phyloP scores from a whole-genome alignment of 64 coral and sea anemone species.

The Catalaphyllia jardinei region DNA sequence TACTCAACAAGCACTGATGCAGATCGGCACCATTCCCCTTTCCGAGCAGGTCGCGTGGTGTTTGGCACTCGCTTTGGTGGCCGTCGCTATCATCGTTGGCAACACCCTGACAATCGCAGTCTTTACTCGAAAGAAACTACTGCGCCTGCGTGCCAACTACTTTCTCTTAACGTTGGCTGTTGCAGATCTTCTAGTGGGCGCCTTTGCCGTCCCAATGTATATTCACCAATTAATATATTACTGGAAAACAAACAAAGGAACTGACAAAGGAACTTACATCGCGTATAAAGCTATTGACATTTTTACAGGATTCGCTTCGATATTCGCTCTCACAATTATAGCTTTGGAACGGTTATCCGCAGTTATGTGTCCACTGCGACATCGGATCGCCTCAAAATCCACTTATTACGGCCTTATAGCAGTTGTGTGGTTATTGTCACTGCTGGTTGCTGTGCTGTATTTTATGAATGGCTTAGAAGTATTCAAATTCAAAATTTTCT shows the following conservation, averaged over 20 bases:
- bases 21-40: neutral
- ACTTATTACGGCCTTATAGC: slow-evolving; percentile 57
- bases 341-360: slow-evolving; percentile 73
- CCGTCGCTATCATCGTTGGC: slow-evolving; percentile 61
- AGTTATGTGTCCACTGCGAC: slow-evolving; percentile 69
- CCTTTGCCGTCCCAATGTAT: slow-evolving; percentile 70
- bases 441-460: slow-evolving; percentile 54
- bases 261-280: neutral
- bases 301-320: slow-evolving; percentile 82
- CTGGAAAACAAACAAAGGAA: slow-evolving; percentile 40
- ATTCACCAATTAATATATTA: slow-evolving; percentile 71
- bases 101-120: slow-evolving; percentile 80
- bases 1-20: neutral
- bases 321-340: slow-evolving; percentile 79
- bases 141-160: slow-evolving; percentile 77
- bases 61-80: slow-evolving; percentile 47
- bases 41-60: slow-evolving; percentile 59
- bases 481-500: slow-evolving; percentile 65
- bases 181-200: slow-evolving; percentile 77
- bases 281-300: slow-evolving; percentile 78
- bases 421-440: slow-evolving; percentile 74
- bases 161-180: slow-evolving; percentile 71
- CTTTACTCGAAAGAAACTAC: slow-evolving; percentile 63
- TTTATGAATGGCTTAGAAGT: slow-evolving; percentile 67
- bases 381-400: slow-evolving; percentile 52